phyloP scores from a whole-genome alignment of 2,888 invertebrate genomes.

The Hyposoter didymator region DNA sequence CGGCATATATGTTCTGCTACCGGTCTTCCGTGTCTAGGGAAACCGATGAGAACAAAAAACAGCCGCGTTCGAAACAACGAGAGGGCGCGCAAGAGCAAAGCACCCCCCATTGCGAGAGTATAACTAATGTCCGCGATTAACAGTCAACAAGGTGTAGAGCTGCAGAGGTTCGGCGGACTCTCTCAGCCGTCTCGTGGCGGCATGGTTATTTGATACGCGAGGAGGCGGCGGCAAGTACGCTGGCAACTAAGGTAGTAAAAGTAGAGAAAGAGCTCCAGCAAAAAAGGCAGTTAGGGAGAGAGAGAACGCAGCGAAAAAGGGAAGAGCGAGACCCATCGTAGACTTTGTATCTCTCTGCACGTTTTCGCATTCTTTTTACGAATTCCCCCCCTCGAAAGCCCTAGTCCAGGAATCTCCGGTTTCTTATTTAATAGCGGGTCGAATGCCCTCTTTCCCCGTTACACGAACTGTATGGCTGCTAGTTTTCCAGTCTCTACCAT shows the following conservation, averaged over 20 bases:
- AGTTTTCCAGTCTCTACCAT: conserved; percentile 22
- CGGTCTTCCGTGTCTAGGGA: conserved; percentile 58
- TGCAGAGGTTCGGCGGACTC: conserved; percentile 63
- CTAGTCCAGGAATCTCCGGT: conserved; percentile 63
- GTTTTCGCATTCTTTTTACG: conserved; percentile 38
- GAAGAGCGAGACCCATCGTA: not conserved
- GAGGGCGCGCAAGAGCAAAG: conserved; percentile 22
- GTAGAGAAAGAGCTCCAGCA: conserved; percentile 7
- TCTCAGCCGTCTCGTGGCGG: conserved; percentile 35
- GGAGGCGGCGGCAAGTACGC: conserved; percentile 29
- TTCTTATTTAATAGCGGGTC: conserved; percentile 58
- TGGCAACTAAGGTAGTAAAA: conserved; percentile 13
- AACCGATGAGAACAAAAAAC: conserved; percentile 55
- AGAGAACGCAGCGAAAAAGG: not conserved
- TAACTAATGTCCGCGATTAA: conserved; percentile 76
- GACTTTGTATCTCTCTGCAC: conserved; percentile 41
- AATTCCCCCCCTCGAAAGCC: conserved; percentile 43
- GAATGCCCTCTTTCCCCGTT: conserved; percentile 17
- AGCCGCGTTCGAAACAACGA: not conserved
- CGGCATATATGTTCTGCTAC: conserved; percentile 39
- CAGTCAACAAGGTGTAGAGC: conserved; percentile 71
- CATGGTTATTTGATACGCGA: conserved; percentile 51
- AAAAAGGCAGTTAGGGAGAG: not conserved
- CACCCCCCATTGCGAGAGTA: conserved; percentile 60
- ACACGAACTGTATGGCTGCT: conserved; percentile 33